Evolutionary conservation across 2,113 vertebrate species (phyloP).

Genomic region (Erpornis zantholeuca): DNA sequence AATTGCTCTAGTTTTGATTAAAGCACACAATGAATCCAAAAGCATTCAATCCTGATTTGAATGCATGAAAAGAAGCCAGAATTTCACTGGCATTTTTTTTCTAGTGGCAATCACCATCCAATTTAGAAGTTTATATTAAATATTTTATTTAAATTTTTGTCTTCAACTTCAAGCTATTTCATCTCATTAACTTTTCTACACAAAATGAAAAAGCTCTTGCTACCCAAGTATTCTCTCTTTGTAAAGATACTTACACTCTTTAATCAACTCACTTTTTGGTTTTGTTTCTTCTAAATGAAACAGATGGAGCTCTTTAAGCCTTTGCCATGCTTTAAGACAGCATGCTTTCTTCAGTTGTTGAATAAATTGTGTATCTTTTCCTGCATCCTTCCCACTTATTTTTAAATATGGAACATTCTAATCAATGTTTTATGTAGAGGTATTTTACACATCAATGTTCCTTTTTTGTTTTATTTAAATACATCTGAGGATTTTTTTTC

Average conservation of each 20-base stretch:
- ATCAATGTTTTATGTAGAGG: not conserved
- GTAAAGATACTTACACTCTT: not conserved
- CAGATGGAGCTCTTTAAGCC: conserved; percentile 39
- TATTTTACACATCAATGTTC: not conserved
- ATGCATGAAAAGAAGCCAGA: not conserved
- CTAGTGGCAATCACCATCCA: not conserved
- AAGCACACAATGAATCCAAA: not conserved
- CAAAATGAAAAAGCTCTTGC: not conserved
- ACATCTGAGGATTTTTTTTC: not conserved
- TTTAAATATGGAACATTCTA: not conserved
- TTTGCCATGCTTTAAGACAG: not conserved
- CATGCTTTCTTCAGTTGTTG: not conserved
- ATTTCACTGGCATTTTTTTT: not conserved
- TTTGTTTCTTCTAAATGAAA: conserved; percentile 32
- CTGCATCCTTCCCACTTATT: not conserved
- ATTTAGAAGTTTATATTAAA: conserved; percentile 24
- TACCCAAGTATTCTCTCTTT: not conserved
- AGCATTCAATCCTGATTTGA: not conserved
- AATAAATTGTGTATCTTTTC: conserved; percentile 3
- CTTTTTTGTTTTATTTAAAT: not conserved
- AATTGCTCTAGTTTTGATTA: conserved; percentile 39
- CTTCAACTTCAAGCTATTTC: not conserved
- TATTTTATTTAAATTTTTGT: not conserved
- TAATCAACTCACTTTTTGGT: conserved; percentile 24
- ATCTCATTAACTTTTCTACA: not conserved